Conservation (phyloP, 53 echinoderm and acorn worm genomes). For the Actinopyga echinites region DNA sequence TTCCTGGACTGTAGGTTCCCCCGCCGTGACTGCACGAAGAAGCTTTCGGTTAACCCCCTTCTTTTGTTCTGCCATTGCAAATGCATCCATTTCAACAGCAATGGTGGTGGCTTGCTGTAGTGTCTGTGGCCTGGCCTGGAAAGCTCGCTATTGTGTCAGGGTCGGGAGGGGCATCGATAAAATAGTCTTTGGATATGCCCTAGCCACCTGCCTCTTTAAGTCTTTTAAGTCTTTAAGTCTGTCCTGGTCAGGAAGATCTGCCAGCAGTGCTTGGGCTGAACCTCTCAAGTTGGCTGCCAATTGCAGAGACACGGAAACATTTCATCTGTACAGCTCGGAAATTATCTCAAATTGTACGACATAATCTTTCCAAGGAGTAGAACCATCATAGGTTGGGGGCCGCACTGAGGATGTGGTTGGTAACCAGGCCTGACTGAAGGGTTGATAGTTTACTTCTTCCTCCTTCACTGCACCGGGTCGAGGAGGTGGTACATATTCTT, state of each 20-base stretch:
- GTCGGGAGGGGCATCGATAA: not conserved
- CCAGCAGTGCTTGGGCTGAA: conserved; percentile 16
- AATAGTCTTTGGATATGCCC: conserved; percentile 1
- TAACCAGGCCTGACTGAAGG: too few relatives aligned
- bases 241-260: too few relatives aligned
- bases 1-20: not conserved
- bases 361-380: too few relatives aligned
- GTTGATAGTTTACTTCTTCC: too few relatives aligned
- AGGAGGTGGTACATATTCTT: too few relatives aligned
- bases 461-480: too few relatives aligned
- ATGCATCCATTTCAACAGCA: conserved; percentile 50
- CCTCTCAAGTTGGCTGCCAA: too few relatives aligned
- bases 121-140: conserved; percentile 22
- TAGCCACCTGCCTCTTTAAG: not conserved
- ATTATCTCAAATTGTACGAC: too few relatives aligned
- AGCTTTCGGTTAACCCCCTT: not conserved
- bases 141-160: not conserved
- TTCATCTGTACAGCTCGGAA: too few relatives aligned
- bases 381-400: too few relatives aligned
- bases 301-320: too few relatives aligned
- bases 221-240: conserved; percentile 10
- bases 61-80: not conserved
- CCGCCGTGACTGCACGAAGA: not conserved
- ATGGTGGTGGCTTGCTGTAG: conserved; percentile 42
- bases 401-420: too few relatives aligned